Percentiles rank a stretch among this genome's conserved stretches.
phyloP scores from a whole-genome alignment of 2,113 vertebrate species.

The Calonectris borealis region DNA sequence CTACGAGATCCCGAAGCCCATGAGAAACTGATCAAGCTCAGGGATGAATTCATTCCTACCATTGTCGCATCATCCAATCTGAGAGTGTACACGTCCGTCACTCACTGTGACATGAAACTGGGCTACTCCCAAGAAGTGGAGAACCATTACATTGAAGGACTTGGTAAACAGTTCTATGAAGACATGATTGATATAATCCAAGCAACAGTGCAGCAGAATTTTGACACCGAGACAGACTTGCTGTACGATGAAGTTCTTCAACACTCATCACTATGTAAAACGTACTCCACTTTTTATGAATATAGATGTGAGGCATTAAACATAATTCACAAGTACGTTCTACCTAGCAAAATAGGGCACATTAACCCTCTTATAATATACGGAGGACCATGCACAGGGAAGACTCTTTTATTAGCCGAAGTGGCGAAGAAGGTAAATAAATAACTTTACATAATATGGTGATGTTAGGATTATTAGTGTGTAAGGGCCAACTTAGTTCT shows the following conservation, averaged over 20 bases:
- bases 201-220: slow-evolving; percentile 96
- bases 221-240: slow-evolving; percentile 91
- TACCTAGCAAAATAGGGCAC: slow-evolving; percentile 86
- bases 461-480: neutral
- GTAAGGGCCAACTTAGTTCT: neutral
- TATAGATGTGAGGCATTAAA: slow-evolving; percentile 90
- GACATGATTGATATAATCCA: slow-evolving; percentile 99
- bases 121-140: slow-evolving; percentile 97
- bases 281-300: slow-evolving; percentile 86
- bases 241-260: slow-evolving; percentile 95
- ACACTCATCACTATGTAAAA: slow-evolving; percentile 93
- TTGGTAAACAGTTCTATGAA: slow-evolving; percentile 98
- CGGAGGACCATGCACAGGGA: slow-evolving; percentile 96
- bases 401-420: slow-evolving; percentile 93
- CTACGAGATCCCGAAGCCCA: slow-evolving; percentile 92
- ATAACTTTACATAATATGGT: neutral
- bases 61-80: slow-evolving; percentile 94
- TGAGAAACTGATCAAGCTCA: slow-evolving; percentile 91
- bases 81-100: slow-evolving; percentile 95
- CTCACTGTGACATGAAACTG: slow-evolving; percentile 97
- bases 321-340: slow-evolving; percentile 89
- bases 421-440: slow-evolving; percentile 90
- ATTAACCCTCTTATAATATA: slow-evolving; percentile 89
- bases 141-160: slow-evolving; percentile 95
- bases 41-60: slow-evolving; percentile 97